Conservation (phyloP, 2,113 vertebrate species). For the Erinaceus europaeus region DNA sequence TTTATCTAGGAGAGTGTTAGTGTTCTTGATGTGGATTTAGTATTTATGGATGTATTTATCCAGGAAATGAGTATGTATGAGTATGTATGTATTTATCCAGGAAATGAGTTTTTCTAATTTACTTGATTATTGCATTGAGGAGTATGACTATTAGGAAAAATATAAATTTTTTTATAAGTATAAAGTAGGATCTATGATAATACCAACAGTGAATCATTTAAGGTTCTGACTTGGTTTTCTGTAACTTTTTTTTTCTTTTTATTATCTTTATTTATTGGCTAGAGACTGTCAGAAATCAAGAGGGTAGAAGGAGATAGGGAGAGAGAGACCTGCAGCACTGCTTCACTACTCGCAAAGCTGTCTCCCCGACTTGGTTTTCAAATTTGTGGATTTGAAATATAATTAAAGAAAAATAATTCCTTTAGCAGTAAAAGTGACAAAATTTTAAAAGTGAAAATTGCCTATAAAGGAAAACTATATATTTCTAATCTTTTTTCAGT, state of each 20-base stretch:
- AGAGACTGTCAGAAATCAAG: too few relatives aligned
- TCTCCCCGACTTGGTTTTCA: too few relatives aligned
- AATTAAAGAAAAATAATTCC: constrained; percentile 10
- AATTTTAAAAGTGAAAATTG: neutral
- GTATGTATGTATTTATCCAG: neutral
- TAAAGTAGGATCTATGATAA: constrained; percentile 13
- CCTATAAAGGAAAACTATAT: neutral
- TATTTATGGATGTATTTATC: too few relatives aligned
- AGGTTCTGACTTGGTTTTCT: neutral
- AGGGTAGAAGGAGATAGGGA: too few relatives aligned
- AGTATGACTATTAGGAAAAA: neutral
- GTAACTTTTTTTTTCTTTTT: too few relatives aligned
- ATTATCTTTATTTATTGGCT: too few relatives aligned
- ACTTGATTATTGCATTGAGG: neutral
- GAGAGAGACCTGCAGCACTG: too few relatives aligned
- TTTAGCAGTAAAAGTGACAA: neutral
- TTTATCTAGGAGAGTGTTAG: neutral
- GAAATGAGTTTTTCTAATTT: neutral
- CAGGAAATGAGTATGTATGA: too few relatives aligned
- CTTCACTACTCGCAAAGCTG: too few relatives aligned
- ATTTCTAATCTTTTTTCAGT: neutral
- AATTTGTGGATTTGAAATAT: neutral
- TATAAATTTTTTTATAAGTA: neutral
- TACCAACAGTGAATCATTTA: constrained; percentile 32
- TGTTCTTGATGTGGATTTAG: neutral